phyloP scores from a whole-genome alignment of 2,113 vertebrate species.

The Dipodomys merriami region DNA sequence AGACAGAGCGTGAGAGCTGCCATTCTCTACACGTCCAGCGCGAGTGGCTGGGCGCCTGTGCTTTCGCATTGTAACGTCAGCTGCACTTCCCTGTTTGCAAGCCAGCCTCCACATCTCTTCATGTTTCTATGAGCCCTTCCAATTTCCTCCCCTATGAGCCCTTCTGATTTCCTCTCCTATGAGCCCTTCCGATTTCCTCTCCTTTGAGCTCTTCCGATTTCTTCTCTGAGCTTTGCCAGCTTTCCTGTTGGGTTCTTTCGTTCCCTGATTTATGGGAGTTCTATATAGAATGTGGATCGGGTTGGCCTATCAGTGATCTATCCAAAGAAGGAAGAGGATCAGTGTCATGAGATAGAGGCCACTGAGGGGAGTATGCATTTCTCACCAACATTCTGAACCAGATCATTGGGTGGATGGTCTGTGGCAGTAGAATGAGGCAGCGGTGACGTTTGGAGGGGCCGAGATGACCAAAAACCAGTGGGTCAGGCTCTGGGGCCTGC shows the following conservation, averaged over 20 bases:
- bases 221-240: neutral
- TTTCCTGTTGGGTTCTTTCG: neutral
- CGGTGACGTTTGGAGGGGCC: neutral
- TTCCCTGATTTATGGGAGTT: neutral
- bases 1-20: neutral
- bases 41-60: neutral
- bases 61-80: neutral
- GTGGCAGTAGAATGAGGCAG: neutral
- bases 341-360: neutral
- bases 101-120: neutral
- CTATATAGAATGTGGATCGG: neutral
- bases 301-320: neutral
- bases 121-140: accelerated
- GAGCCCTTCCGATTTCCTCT: accelerated
- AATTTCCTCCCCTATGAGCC: neutral
- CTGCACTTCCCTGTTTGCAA: neutral
- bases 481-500: neutral
- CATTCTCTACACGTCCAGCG: neutral
- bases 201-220: neutral
- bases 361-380: neutral
- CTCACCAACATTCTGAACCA: neutral
- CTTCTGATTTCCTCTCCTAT: accelerated
- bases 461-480: neutral
- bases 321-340: neutral
- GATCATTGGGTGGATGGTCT: neutral